Percentiles rank a stretch among this genome's conserved stretches.
phyloP scores from a whole-genome alignment of 2,888 invertebrate species.

The Lycaena phlaeas region DNA sequence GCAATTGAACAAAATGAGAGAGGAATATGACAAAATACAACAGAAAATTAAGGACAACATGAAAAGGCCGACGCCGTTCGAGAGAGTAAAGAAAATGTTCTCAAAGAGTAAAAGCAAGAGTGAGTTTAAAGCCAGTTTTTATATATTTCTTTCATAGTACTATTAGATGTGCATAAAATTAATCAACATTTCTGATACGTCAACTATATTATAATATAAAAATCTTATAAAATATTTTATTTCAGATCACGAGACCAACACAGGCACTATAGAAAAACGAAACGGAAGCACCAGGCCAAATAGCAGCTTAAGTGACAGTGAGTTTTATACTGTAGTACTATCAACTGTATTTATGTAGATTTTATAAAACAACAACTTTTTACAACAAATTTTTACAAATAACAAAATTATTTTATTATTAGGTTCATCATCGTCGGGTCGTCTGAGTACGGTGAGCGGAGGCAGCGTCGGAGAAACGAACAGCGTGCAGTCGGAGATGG shows the following conservation, averaged over 20 bases:
- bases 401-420: too few relatives aligned
- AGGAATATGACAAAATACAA: conserved; percentile 87
- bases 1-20: conserved; percentile 84
- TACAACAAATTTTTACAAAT: too few relatives aligned
- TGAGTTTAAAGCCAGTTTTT: conserved; percentile 26
- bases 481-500: conserved; percentile 88
- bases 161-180: too few relatives aligned
- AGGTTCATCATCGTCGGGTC: conserved; percentile 87
- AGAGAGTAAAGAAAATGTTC: conserved; percentile 83
- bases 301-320: conserved; percentile 64
- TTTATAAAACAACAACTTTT: too few relatives aligned
- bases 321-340: conserved; percentile 24
- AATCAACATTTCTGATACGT: background rate
- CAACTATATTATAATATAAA: background rate
- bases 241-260: conserved; percentile 47
- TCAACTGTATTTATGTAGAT: conserved; percentile 1
- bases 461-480: conserved; percentile 85
- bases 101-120: conserved; percentile 75
- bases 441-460: conserved; percentile 86
- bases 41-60: conserved; percentile 81
- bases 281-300: conserved; percentile 61
- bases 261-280: conserved; percentile 55
- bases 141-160: background rate
- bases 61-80: conserved; percentile 86
- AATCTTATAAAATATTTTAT: conserved; percentile 15